phyloP scores from a whole-genome alignment of 2,888 invertebrate genomes.

The Hyposoter didymator region DNA sequence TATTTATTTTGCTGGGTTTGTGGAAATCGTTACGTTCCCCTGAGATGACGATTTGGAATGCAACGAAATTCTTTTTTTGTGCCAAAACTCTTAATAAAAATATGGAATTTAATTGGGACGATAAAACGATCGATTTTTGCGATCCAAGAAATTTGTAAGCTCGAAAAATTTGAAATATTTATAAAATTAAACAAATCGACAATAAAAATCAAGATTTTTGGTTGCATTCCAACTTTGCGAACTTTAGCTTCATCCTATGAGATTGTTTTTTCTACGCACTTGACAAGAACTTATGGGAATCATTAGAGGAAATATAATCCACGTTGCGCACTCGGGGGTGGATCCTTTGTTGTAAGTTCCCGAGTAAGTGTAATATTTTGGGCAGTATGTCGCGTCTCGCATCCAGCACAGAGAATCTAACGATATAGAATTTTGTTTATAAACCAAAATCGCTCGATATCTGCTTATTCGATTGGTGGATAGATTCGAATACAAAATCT shows the following conservation, averaged over 20 bases:
- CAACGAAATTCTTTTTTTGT: too few species aligned
- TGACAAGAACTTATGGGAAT: conserved; percentile 74
- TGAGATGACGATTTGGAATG: too few species aligned
- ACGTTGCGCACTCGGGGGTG: conserved; percentile 73
- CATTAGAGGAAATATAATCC: conserved; percentile 77
- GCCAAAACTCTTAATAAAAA: too few species aligned
- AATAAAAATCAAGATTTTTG: too few species aligned
- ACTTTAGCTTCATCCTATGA: too few species aligned
- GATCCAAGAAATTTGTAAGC: too few species aligned
- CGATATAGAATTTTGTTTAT: neutral
- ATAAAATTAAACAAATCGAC: too few species aligned
- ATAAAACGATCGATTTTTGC: too few species aligned
- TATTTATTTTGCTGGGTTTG: neutral
- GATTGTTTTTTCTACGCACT: conserved; percentile 60
- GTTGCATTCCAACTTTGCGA: too few species aligned
- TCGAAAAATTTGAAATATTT: too few species aligned
- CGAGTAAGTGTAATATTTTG: conserved; percentile 76
- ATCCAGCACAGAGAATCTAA: conserved; percentile 78
- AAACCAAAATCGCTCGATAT: neutral
- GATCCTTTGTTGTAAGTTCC: conserved; percentile 73
- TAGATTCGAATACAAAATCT: neutral
- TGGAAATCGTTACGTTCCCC: neutral
- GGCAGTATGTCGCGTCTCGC: conserved; percentile 72
- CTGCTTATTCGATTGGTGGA: neutral
- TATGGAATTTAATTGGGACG: too few species aligned